A percentile compares a stretch with the other conserved stretches of the same genome.
phyloP scores from a whole-genome alignment of 2,797 vertebrate species.

The Furcifer pardalis region DNA sequence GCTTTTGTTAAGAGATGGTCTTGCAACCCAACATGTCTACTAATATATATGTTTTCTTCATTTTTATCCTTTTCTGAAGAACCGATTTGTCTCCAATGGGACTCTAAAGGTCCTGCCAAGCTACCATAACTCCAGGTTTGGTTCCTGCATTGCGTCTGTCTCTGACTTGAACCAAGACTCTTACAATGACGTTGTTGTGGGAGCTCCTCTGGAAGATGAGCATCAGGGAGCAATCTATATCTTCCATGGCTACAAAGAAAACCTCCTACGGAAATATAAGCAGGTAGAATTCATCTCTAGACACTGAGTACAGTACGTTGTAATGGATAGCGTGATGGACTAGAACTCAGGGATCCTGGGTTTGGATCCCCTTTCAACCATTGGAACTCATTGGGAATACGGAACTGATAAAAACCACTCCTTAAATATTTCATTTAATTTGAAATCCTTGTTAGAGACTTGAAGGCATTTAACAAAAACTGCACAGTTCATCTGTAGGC shows the following conservation, averaged over 20 bases:
- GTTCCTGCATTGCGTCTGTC: conserved; percentile 88
- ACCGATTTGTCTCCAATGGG: conserved; percentile 84
- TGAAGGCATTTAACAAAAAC: no score
- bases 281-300: conserved; percentile 81
- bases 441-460: no score
- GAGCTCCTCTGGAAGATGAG: conserved; percentile 91
- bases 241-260: conserved; percentile 85
- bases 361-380: no score
- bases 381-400: no score
- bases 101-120: conserved; percentile 84
- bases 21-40: no score
- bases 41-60: background rate
- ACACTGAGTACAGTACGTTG: no score
- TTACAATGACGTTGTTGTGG: conserved; percentile 91
- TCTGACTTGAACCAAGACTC: conserved; percentile 93
- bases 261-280: conserved; percentile 87
- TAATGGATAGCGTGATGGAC: no score
- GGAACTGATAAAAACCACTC: no score
- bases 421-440: no score
- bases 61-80: conserved; percentile 69
- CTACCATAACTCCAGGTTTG: conserved; percentile 94
- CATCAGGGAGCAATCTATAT: conserved; percentile 92
- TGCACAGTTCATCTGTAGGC: background rate
- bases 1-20: no score
- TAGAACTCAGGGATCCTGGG: no score